A percentile compares a stretch with the other conserved stretches of the same genome.
Conservation (phyloP, 2,888 invertebrate genomes). For the Unio pictorum region DNA sequence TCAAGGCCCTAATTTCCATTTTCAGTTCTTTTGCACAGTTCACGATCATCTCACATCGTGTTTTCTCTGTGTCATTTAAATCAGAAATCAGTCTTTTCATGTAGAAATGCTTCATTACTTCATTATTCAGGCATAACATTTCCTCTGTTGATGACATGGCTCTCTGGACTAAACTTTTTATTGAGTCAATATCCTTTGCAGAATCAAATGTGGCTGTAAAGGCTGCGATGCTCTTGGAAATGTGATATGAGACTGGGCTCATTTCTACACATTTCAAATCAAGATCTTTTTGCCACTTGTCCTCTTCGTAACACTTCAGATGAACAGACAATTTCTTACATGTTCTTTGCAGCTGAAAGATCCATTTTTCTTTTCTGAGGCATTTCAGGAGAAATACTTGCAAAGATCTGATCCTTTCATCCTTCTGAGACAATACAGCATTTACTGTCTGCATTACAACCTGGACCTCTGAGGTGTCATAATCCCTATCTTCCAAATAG, state of each 20-base stretch:
- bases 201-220: neutral
- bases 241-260: slow-evolving; percentile 3
- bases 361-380: neutral
- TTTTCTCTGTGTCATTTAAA: slow-evolving; percentile 13
- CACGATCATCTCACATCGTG: slow-evolving; percentile 5
- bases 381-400: slow-evolving; percentile 9
- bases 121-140: slow-evolving; percentile 3
- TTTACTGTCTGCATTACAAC: too few relatives aligned
- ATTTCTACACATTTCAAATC: slow-evolving; percentile 5
- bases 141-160: neutral
- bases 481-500: too few relatives aligned
- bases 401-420: neutral
- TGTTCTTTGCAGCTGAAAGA: too few relatives aligned
- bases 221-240: neutral
- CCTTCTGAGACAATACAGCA: too few relatives aligned
- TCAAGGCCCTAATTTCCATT: neutral
- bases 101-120: slow-evolving; percentile 16
- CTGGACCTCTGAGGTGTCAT: too few relatives aligned
- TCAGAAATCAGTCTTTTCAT: slow-evolving; percentile 8
- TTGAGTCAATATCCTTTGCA: neutral
- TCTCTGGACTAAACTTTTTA: slow-evolving; percentile 1
- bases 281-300: slow-evolving; percentile 2
- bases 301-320: neutral
- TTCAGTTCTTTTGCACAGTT: neutral
- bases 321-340: too few relatives aligned